phyloP scores from a whole-genome alignment of 2,888 invertebrate genomes.

The Polymixis flavicincta region DNA sequence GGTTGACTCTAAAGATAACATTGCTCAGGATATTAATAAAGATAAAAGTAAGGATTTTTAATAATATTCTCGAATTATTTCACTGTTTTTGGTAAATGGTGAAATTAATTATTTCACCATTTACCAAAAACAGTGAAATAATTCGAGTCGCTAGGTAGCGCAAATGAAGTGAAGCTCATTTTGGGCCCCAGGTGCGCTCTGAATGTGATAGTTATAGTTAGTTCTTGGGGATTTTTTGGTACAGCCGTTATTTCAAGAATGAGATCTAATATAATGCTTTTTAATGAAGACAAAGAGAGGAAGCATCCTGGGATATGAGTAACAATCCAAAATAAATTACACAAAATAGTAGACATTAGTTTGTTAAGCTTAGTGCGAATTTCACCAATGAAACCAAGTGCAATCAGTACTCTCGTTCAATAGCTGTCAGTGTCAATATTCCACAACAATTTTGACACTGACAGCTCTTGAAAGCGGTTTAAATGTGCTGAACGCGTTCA shows the following conservation, averaged over 20 bases:
- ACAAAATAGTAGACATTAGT: background rate
- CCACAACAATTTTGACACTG: background rate
- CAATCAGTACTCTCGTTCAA: background rate
- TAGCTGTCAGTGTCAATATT: background rate
- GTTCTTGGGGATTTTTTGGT: background rate
- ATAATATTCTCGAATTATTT: background rate
- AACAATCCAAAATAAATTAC: background rate
- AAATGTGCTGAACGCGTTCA: background rate
- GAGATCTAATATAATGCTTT: background rate
- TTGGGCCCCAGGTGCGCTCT: background rate
- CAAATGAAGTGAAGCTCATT: background rate
- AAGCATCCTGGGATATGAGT: background rate
- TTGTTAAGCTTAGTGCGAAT: background rate
- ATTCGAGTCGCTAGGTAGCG: background rate
- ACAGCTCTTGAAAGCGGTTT: background rate
- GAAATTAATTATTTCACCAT: background rate
- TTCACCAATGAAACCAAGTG: background rate
- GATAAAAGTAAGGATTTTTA: conserved; percentile 59
- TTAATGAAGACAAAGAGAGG: background rate
- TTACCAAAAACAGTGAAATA: background rate
- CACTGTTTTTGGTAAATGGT: background rate
- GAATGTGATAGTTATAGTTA: background rate
- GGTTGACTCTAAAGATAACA: conserved; percentile 39
- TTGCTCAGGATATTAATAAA: conserved; percentile 33
- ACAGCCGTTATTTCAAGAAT: background rate